Evolutionary conservation across 2,113 vertebrate species (phyloP).

Genomic region (Equus quagga): DNA sequence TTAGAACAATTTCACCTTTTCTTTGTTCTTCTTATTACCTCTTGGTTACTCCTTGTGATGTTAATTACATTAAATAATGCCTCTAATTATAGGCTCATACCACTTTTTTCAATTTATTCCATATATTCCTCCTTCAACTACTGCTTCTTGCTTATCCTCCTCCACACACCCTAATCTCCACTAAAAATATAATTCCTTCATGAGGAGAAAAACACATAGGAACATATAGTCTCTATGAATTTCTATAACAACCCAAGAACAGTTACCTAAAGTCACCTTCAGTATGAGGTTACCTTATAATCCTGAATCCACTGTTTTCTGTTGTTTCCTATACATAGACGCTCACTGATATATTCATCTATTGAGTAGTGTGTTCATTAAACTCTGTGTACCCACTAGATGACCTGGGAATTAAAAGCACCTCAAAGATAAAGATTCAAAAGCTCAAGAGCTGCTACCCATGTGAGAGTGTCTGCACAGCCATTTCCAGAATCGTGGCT

Average conservation of each 20-base stretch:
- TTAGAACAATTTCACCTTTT: neutral
- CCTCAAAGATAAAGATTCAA: neutral
- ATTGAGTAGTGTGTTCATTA: neutral
- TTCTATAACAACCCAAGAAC: neutral
- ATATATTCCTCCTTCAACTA: neutral
- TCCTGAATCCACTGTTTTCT: neutral
- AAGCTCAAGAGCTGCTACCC: neutral
- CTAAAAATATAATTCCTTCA: neutral
- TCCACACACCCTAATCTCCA: neutral
- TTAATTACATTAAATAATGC: neutral
- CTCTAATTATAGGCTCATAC: neutral
- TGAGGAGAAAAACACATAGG: neutral
- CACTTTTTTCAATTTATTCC: neutral
- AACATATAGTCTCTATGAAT: neutral
- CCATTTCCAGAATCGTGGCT: neutral
- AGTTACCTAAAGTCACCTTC: neutral
- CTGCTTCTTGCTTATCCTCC: neutral
- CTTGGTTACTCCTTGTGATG: neutral
- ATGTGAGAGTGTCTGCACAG: neutral
- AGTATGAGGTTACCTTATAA: neutral
- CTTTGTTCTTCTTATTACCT: neutral
- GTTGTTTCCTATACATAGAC: neutral
- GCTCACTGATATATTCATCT: neutral
- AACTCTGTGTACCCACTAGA: neutral
- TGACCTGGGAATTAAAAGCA: neutral